Conservation (phyloP, 2,113 vertebrate genomes). For the Ophthalmolycus amberensis region DNA sequence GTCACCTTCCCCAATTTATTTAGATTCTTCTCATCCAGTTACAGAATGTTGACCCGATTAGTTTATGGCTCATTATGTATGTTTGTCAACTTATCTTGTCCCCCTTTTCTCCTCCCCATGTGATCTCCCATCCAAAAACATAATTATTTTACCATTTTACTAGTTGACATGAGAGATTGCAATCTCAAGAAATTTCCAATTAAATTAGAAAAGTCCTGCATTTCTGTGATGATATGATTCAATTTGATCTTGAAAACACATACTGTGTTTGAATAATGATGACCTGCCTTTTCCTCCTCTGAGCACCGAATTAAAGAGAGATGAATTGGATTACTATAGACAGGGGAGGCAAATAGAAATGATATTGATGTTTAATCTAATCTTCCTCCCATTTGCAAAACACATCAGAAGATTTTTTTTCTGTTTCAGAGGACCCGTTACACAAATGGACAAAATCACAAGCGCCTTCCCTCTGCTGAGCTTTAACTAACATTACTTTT, state of each 20-base stretch:
- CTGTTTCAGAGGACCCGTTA: conserved; percentile 6
- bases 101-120: conserved; percentile 17
- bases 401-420: not conserved
- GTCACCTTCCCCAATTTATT: not conserved
- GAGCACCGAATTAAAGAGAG: not conserved
- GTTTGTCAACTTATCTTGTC: not conserved
- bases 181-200: not conserved
- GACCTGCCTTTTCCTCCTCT: not conserved
- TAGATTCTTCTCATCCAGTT: not conserved
- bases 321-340: conserved; percentile 10
- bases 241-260: not conserved
- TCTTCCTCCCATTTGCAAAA: conserved; percentile 7
- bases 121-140: not conserved
- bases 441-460: conserved; percentile 7
- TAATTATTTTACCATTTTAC: not conserved
- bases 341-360: not conserved
- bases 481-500: not conserved
- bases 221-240: not conserved
- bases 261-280: conserved; percentile 11
- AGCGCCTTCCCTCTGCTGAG: not conserved
- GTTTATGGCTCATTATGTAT: not conserved
- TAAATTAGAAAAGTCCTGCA: conserved; percentile 33
- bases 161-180: not conserved
- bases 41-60: not conserved
- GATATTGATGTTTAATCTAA: not conserved